These are phyloP conservation scores for Telmatherina bonti DNA, from an alignment of 2,797 vertebrate species.

Conservation along the genomic window DNA sequence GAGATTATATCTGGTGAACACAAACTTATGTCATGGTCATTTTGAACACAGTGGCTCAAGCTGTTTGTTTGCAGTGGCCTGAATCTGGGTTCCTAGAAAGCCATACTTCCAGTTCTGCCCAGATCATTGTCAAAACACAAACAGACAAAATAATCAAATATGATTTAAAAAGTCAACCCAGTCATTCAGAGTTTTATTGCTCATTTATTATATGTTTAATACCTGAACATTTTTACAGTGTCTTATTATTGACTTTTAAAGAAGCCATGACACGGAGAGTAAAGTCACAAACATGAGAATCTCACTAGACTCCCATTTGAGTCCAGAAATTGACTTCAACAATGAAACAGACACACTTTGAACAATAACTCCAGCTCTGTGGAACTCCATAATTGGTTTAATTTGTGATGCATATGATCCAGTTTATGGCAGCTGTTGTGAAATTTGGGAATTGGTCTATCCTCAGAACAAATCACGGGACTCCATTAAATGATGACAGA, in stretches of 20 bases:
- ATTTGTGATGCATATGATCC: slow-evolving; percentile 20
- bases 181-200: neutral
- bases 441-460: slow-evolving; percentile 29
- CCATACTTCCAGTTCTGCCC: neutral
- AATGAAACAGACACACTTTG: too few relatives aligned
- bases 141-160: neutral
- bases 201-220: slow-evolving; percentile 3
- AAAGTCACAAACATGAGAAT: neutral
- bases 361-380: neutral
- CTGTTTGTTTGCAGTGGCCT: neutral
- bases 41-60: neutral
- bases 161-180: neutral
- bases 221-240: neutral
- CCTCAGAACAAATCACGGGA: slow-evolving; percentile 21
- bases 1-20: neutral
- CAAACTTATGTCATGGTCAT: neutral
- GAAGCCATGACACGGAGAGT: neutral
- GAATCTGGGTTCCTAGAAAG: neutral
- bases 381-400: neutral
- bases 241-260: neutral
- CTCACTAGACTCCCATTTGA: too few relatives aligned
- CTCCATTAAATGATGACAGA: slow-evolving; percentile 18
- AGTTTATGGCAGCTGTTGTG: slow-evolving; percentile 20
- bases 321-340: too few relatives aligned
- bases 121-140: neutral